Base-by-base conservation (phyloP, 2,888 invertebrate species). In the Hydropsyche betteni region DNA sequence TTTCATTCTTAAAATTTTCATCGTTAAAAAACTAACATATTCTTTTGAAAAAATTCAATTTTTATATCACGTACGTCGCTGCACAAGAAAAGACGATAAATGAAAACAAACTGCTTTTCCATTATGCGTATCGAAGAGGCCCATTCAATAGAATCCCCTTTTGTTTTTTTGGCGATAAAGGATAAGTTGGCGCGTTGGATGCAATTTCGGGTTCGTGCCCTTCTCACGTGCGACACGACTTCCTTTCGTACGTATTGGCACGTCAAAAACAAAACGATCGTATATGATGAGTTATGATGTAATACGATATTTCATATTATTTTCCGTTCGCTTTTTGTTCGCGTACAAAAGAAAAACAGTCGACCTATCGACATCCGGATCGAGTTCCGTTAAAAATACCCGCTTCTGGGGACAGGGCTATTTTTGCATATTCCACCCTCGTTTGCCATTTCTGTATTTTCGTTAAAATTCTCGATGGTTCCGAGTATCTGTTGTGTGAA, bases 71-170 rank as follows among this genome's bases (percentile, higher is more conserved):
- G 76, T 12, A 68, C 74, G 71, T 55, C 76, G 53, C 61, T 74
- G 69, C n/a, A 2, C 34, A 55, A 68, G 58, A 71, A 24, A 24
- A 68, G 61, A 74, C 50, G 73, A 33, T 64, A 77, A 77, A 77
- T 76, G 76, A 76, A 76, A 76, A 77, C 69, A 77, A 76, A 77
- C 70, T 75, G 75, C 68, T 74, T 50, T 69, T 68, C 75, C 51
- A 71, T 77, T 77, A 72, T 75, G 58, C 64, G 33, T 74, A 74
- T 78, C 73, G 74, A 74, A 58, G 74, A 52, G 44, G 44, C 6
- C 76, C 76, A 76, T 78, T 78, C 78, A 76, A 58, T 72, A 58
- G 69, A 73, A 76, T 76, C 74, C 76, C 61, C 52, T 76, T 71
- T 75, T 75, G 64, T 69, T 74, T 58, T 68, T 77, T 73, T 68